Conservation (phyloP, 2,888 invertebrate genomes). For the Sipha maydis region DNA sequence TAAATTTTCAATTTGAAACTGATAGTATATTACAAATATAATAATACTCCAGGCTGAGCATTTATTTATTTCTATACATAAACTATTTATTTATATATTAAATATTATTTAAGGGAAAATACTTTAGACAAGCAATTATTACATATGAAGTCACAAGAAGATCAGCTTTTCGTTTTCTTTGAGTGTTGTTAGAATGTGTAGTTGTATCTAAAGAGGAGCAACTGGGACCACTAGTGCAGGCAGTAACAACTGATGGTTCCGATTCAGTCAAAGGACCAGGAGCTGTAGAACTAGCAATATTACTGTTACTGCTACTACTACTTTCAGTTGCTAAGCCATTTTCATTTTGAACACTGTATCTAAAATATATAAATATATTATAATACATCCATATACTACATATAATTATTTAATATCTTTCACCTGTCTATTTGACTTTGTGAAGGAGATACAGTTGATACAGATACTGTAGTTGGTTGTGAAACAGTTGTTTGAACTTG, state of each 20-base stretch:
- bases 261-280: conserved; percentile 64
- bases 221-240: conserved; percentile 63
- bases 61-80: too few species aligned
- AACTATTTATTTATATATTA: too few species aligned
- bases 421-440: conserved; percentile 59
- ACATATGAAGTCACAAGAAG: conserved; percentile 56
- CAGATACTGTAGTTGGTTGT: conserved; percentile 66
- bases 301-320: conserved; percentile 36
- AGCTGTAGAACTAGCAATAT: conserved; percentile 57
- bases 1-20: too few species aligned
- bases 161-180: conserved; percentile 59
- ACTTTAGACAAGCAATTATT: background rate
- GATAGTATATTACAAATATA: too few species aligned
- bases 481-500: conserved; percentile 67
- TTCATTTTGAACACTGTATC: conserved; percentile 58
- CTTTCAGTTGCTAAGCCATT: conserved; percentile 50
- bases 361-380: conserved; percentile 40
- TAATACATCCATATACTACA: background rate
- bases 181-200: conserved; percentile 48
- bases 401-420: conserved; percentile 19
- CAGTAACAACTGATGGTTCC: conserved; percentile 63
- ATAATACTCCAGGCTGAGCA: too few species aligned
- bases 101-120: too few species aligned
- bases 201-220: conserved; percentile 56
- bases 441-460: conserved; percentile 66